These are phyloP conservation scores for Burhinus bistriatus DNA, from an alignment of 2,113 vertebrate genomes.

Conservation along the genomic window DNA sequence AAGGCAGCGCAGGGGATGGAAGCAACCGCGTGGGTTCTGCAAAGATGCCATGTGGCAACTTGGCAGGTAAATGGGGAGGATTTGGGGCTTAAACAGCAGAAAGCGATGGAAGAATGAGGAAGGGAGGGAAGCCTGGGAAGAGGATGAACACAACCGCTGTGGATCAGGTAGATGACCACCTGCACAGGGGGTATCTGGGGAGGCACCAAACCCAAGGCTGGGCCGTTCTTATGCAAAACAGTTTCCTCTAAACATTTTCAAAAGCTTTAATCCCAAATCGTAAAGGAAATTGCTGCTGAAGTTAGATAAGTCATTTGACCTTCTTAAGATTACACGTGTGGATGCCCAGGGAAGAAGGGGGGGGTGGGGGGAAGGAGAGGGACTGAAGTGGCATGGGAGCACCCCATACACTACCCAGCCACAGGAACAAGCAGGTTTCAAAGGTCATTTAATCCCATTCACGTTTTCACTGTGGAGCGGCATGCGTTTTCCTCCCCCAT, in stretches of 20 bases:
- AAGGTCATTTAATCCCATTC: neutral
- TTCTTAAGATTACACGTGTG: neutral
- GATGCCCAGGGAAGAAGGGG: neutral
- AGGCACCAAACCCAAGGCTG: neutral
- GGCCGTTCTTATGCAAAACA: neutral
- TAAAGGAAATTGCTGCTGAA: neutral
- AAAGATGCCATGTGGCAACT: rapidly evolving
- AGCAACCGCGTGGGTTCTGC: neutral
- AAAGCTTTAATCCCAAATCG: neutral
- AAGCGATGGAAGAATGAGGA: neutral
- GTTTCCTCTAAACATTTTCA: neutral
- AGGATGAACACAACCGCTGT: neutral
- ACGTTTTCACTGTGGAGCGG: neutral
- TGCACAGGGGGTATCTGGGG: too few relatives aligned
- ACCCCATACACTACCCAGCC: neutral
- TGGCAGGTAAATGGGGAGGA: neutral
- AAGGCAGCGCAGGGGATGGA: rapidly evolving
- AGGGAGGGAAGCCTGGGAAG: neutral
- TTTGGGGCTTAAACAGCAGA: neutral
- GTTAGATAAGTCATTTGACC: neutral
- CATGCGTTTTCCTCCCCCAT: too few relatives aligned
- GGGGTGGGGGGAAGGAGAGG: too few relatives aligned
- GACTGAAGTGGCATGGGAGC: too few relatives aligned
- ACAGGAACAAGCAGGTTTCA: neutral
- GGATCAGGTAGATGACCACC: neutral